Evolutionary conservation across 2,797 vertebrate species (phyloP).

Genomic region (Hippocampus kuda): DNA sequence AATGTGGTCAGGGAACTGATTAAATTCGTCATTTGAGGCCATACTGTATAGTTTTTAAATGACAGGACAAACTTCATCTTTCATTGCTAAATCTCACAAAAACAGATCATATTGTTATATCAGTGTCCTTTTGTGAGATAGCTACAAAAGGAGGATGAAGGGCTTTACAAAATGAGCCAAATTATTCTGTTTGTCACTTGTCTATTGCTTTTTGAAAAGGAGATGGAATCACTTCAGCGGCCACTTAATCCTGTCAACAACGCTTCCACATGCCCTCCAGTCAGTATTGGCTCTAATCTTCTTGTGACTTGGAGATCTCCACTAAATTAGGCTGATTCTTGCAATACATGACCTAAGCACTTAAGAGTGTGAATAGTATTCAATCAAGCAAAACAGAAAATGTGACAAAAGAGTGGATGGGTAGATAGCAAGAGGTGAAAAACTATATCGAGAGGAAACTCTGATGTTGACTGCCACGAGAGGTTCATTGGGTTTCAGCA

Average conservation of each 20-base stretch:
- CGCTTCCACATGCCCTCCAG: slow-evolving; percentile 87
- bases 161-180: slow-evolving; percentile 7
- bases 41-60: neutral
- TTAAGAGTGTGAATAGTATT: neutral
- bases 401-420: slow-evolving; percentile 46
- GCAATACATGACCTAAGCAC: neutral
- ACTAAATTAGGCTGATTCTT: neutral
- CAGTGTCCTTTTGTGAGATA: neutral
- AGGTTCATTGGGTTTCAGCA: no score
- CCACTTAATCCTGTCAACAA: slow-evolving; percentile 96
- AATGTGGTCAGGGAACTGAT: no score
- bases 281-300: slow-evolving; percentile 86
- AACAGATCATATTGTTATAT: neutral
- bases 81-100: neutral
- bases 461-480: neutral
- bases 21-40: no score
- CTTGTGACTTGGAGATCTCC: slow-evolving; percentile 82
- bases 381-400: slow-evolving; percentile 29
- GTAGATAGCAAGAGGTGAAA: neutral
- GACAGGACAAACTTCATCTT: neutral
- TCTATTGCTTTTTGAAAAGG: slow-evolving; percentile 71
- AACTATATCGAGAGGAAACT: neutral
- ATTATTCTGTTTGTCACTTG: slow-evolving; percentile 70
- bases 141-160: slow-evolving; percentile 1
- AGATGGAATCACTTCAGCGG: slow-evolving; percentile 97